Conservation (phyloP, 2,113 vertebrate species). For the Mormyrus lacerda region DNA sequence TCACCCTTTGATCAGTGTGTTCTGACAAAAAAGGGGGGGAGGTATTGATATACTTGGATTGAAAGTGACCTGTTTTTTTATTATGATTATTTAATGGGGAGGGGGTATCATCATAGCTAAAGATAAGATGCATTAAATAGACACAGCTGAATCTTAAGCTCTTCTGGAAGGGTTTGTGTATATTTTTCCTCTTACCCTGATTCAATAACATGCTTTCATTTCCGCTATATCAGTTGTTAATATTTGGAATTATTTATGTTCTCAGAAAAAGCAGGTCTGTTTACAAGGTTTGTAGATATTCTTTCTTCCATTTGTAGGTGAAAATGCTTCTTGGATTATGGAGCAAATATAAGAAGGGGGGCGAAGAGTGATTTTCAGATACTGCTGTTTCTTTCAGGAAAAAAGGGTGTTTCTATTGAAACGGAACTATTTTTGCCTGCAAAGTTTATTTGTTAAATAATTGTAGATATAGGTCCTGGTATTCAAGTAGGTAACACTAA, state of each 20-base stretch:
- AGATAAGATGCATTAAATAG: constrained; percentile 56
- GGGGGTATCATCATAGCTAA: constrained; percentile 56
- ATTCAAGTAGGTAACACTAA: constrained; percentile 99
- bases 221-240: constrained; percentile 97
- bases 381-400: constrained; percentile 98
- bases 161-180: constrained; percentile 74
- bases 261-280: constrained; percentile 98
- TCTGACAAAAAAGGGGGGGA: constrained; percentile 62
- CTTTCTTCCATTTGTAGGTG: constrained; percentile 95
- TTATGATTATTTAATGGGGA: constrained; percentile 43
- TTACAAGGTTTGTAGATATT: constrained; percentile 99
- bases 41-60: constrained; percentile 77
- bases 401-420: constrained; percentile 99
- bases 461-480: constrained; percentile 98
- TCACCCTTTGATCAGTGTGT: constrained; percentile 48
- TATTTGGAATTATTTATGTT: constrained; percentile 99
- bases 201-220: constrained; percentile 84
- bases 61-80: constrained; percentile 79
- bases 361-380: constrained; percentile 74
- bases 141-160: constrained; percentile 56
- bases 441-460: constrained; percentile 99
- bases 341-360: constrained; percentile 67
- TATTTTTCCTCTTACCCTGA: constrained; percentile 73
- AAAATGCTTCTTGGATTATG: constrained; percentile 94
- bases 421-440: constrained; percentile 99